phyloP scores from a whole-genome alignment of 2,113 vertebrate species.

The Myrmophylax atrothorax region DNA sequence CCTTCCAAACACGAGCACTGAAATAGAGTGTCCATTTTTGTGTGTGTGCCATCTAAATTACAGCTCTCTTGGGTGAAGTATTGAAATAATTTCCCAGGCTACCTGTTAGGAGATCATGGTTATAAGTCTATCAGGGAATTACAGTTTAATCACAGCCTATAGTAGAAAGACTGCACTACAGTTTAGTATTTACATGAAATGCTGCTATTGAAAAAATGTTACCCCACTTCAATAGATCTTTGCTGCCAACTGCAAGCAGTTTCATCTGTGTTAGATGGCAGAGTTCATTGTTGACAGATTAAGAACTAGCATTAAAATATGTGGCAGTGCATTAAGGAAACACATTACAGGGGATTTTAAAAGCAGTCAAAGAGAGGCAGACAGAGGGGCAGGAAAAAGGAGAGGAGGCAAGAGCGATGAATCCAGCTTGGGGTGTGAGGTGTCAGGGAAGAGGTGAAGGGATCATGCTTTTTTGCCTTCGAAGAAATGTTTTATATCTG shows the following conservation, averaged over 20 bases:
- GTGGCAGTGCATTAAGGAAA: conserved; percentile 1
- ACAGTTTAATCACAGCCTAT: conserved; percentile 20
- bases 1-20: not conserved
- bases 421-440: not conserved
- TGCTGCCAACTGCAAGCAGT: not conserved
- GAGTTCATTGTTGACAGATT: conserved; percentile 5
- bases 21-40: not conserved
- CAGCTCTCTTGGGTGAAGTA: not conserved
- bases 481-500: conserved; percentile 20
- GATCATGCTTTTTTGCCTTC: not conserved
- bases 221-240: conserved; percentile 21
- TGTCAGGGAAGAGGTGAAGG: not conserved
- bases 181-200: conserved; percentile 45
- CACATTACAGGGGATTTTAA: not conserved
- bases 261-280: conserved; percentile 32
- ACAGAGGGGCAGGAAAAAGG: not conserved
- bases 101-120: conserved; percentile 31
- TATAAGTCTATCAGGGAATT: conserved; percentile 36
- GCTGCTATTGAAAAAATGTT: conserved; percentile 27
- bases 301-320: conserved; percentile 1
- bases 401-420: not conserved
- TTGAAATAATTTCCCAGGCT: conserved; percentile 19
- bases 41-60: not conserved
- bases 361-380: not conserved
- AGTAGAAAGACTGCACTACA: not conserved